Evolutionary conservation across 2,113 vertebrate genomes (phyloP), one percentile per base, ranked within the genome.

Genomic region (Neogobius melanostomus): DNA sequence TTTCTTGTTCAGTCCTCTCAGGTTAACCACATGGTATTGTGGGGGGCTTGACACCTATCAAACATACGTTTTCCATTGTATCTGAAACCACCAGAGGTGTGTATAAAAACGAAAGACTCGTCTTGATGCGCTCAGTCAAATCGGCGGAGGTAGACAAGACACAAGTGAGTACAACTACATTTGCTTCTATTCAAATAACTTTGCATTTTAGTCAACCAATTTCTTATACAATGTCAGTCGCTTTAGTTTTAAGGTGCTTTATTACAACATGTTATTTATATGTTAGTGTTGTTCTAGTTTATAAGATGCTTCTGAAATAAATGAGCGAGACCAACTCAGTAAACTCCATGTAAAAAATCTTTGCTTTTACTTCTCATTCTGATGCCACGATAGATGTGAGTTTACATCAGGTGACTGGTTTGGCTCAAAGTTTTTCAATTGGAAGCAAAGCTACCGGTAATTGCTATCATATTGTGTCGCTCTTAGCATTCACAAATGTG

Each of bases 11-110:
- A n/a, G n/a, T n/a, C n/a, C n/a, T n/a, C n/a, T n/a, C n/a, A 12
- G 48, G 10, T 53, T 8, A 53, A 57, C 54, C 54, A 57, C 54
- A 28, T 6, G 28, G 12, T 61, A 44, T 12, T 8, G 59, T 61
- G n/a, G n/a, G n/a, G 7, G 59, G 12, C 15, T 61, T 61, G 14
- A 44, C 56, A 43, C 28, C 28, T 6, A 11, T 14, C 56, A 8
- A n/a, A n/a, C n/a, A n/a, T n/a, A n/a, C n/a, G n/a, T 61, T 61
- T 61, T 61, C 59, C 59, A 44, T 43, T n/a, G 59, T 61, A 3
- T 61, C 28, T 16, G 36, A 36, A 57, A 10, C n/a, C 11, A 59
- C 28, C 6, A 14, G 56, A 59, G 56, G 6, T 1, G 14, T n/a
- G 59, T 10, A 61, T 61, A 45, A 61, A 45, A n/a, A 4, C 8